These are phyloP conservation scores for Casuarius casuarius DNA, from an alignment of 2,113 vertebrate species.

Conservation along the genomic window DNA sequence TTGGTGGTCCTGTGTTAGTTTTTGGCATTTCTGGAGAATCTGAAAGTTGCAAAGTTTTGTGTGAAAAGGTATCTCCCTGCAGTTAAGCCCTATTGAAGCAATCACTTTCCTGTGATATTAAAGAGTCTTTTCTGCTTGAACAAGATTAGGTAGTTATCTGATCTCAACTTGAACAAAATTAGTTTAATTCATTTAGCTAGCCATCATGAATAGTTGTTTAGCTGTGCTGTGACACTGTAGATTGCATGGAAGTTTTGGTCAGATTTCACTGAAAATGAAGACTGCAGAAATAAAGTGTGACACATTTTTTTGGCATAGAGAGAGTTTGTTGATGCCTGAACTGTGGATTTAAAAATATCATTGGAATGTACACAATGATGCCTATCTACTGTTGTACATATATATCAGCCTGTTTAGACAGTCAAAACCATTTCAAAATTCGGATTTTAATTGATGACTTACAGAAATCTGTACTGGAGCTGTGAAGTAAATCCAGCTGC, in stretches of 20 bases:
- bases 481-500: background rate
- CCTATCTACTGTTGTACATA: background rate
- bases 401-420: background rate
- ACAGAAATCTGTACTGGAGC: background rate
- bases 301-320: background rate
- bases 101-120: background rate
- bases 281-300: background rate
- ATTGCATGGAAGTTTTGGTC: background rate
- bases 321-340: background rate
- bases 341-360: background rate
- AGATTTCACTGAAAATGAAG: background rate
- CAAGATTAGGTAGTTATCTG: background rate
- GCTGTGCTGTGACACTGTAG: background rate
- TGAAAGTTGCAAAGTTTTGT: background rate
- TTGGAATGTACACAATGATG: background rate
- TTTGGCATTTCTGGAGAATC: background rate
- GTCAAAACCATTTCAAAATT: background rate
- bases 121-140: background rate
- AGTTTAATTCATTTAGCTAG: background rate
- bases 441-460: background rate
- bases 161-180: background rate
- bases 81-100: background rate
- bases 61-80: background rate
- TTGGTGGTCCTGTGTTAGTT: background rate
- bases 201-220: background rate